These are phyloP conservation scores for Pemphigus obesinymphae DNA, from an alignment of 1,140 invertebrate species.

Conservation along the genomic window DNA sequence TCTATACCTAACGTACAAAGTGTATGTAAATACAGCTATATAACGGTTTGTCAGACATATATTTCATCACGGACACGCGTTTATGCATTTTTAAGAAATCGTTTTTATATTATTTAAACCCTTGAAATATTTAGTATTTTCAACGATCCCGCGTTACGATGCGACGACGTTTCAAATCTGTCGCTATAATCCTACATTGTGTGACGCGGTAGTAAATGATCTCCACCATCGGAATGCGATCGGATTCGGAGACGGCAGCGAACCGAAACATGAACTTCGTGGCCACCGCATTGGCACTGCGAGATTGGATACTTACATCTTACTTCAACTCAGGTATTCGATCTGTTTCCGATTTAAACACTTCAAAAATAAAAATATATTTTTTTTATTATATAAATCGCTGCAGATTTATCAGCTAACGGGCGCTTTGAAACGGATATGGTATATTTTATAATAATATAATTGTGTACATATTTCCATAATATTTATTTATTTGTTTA, in stretches of 20 bases:
- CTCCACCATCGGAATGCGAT: neutral
- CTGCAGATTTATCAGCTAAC: no score
- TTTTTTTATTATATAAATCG: no score
- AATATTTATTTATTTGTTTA: no score
- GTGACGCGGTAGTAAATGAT: neutral
- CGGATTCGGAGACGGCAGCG: constrained; percentile 24
- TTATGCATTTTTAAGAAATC: neutral
- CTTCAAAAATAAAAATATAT: neutral
- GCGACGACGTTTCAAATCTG: neutral
- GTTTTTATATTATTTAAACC: neutral
- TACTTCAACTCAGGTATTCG: constrained; percentile 33
- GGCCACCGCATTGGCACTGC: constrained; percentile 30
- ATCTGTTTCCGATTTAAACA: neutral
- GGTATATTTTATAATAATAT: no score
- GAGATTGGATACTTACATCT: constrained; percentile 31
- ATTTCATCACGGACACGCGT: constrained; percentile 29
- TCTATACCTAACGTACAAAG: no score
- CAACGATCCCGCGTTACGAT: neutral
- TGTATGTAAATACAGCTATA: neutral
- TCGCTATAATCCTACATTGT: neutral
- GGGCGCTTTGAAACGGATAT: neutral
- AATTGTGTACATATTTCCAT: no score
- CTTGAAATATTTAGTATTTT: neutral
- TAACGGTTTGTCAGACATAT: neutral
- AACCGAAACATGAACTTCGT: constrained; percentile 38